Evolutionary conservation across 1,140 invertebrate genomes (phyloP), one percentile per base, ranked within the genome.

Genomic region (Tetramorium simillimum): DNA sequence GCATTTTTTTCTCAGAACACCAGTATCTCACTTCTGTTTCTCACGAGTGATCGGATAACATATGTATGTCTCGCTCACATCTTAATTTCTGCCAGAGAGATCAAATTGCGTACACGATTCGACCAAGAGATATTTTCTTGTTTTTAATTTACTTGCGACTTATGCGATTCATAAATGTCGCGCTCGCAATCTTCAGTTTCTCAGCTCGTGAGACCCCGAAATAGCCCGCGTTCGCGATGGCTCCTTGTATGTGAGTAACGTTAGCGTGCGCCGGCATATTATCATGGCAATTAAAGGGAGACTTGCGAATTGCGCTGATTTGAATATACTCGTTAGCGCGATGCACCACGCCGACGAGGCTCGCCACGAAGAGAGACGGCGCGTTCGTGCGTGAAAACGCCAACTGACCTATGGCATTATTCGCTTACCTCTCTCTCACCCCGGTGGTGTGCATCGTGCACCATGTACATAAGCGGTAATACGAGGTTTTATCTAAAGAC

Each of bases 321-420:
- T 73, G 80, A 60, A 73, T 73, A 73, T 72, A 21, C 62, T 12
- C 37, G 67, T 58, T 78, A n/a, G 43, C 24, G 16, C 49, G 67
- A 46, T 21, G 28, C 28, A 58, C 51, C 9, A 12, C 65, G 21
- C 51, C 76, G 43, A 51, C 76, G 62, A 51, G 10, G 28, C 18
- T 43, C 51, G 40, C 40, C 40, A 40, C 37, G 53, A 46, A 40
- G 53, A 84, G 80, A 63, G 53, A 33, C 24, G 51, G 14, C 12
- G 87, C 72, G 56, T 37, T 91, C 85, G 81, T 85, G 69, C 56
- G 65, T 88, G 72, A 89, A 82, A 89, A 89, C 87, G 56, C 53
- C 81, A 91, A 87, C 76, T 91, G 90, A 91, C 89, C 90, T 91
- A 91, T 91, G 85, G 21, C 90, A 91, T 91, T 91, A 91, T 91